A percentile compares a stretch with the other conserved stretches of the same genome.
These are phyloP conservation scores for Carposina sasakii DNA, from an alignment of 1,140 invertebrate species.

Conservation along the genomic window DNA sequence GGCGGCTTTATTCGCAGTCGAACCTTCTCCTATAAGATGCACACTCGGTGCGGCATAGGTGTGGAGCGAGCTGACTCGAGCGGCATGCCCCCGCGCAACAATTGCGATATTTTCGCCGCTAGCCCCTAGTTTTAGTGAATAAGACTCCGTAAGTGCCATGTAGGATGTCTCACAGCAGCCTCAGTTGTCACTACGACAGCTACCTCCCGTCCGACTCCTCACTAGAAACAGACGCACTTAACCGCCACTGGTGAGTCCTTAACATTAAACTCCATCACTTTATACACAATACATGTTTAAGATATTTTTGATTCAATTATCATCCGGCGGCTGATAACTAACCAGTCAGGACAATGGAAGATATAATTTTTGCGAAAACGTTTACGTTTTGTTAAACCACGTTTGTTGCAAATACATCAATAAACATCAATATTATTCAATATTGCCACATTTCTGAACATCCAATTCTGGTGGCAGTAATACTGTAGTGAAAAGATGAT, in stretches of 20 bases:
- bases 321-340: too few species aligned
- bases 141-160: slow-evolving; percentile 55
- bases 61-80: slow-evolving; percentile 54
- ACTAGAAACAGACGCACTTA: slow-evolving; percentile 64
- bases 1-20: slow-evolving; percentile 50
- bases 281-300: too few species aligned
- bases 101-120: slow-evolving; percentile 30
- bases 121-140: slow-evolving; percentile 41
- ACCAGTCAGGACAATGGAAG: too few species aligned
- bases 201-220: slow-evolving; percentile 64
- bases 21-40: slow-evolving; percentile 69
- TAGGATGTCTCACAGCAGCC: slow-evolving; percentile 70
- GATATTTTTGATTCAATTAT: too few species aligned
- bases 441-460: too few species aligned
- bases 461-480: too few species aligned
- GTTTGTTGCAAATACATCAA: too few species aligned
- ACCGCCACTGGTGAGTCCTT: slow-evolving; percentile 61
- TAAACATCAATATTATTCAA: too few species aligned
- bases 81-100: slow-evolving; percentile 53
- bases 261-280: too few species aligned
- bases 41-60: slow-evolving; percentile 60
- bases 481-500: too few species aligned
- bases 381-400: too few species aligned
- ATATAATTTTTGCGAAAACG: too few species aligned
- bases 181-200: slow-evolving; percentile 66